Evolutionary conservation across 2,888 invertebrate species (phyloP).

Genomic region (Dolomedes plantarius): DNA sequence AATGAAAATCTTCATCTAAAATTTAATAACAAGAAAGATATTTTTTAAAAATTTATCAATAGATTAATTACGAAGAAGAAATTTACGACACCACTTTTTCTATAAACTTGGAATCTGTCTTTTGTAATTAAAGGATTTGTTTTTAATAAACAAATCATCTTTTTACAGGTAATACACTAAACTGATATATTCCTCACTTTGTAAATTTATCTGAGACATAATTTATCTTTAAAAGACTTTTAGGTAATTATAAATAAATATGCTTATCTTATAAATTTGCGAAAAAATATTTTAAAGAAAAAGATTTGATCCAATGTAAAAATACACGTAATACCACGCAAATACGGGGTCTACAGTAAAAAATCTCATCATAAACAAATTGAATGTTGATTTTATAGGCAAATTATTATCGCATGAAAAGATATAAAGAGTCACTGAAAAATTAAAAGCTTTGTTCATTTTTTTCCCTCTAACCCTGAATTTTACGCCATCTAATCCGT

Average conservation of each 20-base stretch:
- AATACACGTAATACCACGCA: background rate
- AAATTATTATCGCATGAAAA: constrained; percentile 30
- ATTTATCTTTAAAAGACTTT: background rate
- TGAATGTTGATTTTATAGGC: constrained; percentile 28
- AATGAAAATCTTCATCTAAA: too few relatives aligned
- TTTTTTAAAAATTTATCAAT: too few relatives aligned
- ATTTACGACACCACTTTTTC: too few relatives aligned
- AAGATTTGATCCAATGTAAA: background rate
- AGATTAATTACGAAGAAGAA: too few relatives aligned
- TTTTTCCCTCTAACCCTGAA: constrained; percentile 22
- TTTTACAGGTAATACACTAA: too few relatives aligned
- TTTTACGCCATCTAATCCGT: constrained; percentile 43
- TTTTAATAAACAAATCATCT: too few relatives aligned
- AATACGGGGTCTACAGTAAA: background rate
- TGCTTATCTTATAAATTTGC: background rate
- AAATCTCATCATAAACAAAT: constrained; percentile 28
- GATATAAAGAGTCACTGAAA: constrained; percentile 48
- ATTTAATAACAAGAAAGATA: too few relatives aligned
- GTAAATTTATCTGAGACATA: background rate
- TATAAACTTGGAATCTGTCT: too few relatives aligned
- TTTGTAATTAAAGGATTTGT: too few relatives aligned
- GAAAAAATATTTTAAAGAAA: background rate
- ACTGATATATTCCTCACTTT: background rate
- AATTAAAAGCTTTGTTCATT: constrained; percentile 44
- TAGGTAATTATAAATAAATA: background rate